phyloP scores from a whole-genome alignment of 92 coral and sea anemone genomes.

The Bergia sp. region DNA sequence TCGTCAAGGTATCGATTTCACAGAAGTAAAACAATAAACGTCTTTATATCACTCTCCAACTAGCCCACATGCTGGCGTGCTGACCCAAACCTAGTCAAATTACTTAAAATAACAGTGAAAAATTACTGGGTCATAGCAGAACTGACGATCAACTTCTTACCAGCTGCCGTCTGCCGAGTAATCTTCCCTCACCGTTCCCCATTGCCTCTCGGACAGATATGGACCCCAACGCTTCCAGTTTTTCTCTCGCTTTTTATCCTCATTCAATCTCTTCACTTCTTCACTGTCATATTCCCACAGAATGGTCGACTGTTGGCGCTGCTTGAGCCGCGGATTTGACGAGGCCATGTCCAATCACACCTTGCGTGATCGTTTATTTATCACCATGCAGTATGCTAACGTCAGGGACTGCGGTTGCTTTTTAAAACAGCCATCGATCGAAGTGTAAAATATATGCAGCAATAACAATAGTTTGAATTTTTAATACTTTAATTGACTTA shows the following conservation, averaged over 20 bases:
- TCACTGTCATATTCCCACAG: constrained; percentile 71
- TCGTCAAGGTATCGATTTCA: too few relatives aligned
- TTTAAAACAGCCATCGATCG: not conserved
- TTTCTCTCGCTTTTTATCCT: constrained; percentile 74
- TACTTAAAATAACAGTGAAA: not conserved
- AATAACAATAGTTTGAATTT: constrained; percentile 1
- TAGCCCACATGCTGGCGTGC: not conserved
- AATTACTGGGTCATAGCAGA: not conserved
- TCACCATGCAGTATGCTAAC: too few relatives aligned
- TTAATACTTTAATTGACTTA: not conserved
- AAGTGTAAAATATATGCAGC: not conserved
- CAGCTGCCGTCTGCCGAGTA: constrained; percentile 92
- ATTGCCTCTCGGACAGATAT: constrained; percentile 93
- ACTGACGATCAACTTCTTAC: constrained; percentile 46
- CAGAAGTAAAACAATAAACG: too few relatives aligned
- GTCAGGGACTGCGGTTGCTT: not conserved
- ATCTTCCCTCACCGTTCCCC: constrained; percentile 99
- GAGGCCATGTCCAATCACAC: not conserved
- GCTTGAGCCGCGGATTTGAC: not conserved
- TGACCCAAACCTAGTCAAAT: not conserved
- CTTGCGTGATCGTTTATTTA: constrained; percentile 10
- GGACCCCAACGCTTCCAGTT: constrained; percentile 99
- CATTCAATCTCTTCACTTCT: constrained; percentile 78
- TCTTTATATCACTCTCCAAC: too few relatives aligned
- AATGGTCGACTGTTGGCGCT: constrained; percentile 63